These are phyloP conservation scores for Thera obeliscata DNA, from an alignment of 2,888 invertebrate genomes.

Conservation along the genomic window DNA sequence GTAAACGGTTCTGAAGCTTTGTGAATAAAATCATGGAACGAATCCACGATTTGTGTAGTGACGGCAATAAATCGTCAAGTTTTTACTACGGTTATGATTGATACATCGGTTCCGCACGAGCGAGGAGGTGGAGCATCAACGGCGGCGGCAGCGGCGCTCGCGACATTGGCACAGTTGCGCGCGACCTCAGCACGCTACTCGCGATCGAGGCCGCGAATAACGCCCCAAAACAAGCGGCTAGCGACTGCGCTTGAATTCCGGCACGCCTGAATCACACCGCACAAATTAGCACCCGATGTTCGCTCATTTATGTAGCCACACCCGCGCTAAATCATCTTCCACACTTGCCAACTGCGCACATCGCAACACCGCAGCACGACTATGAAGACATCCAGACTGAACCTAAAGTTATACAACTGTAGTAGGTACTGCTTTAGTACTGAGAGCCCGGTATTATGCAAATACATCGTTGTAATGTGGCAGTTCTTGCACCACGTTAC, in stretches of 20 bases:
- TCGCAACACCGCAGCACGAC: slow-evolving; percentile 38
- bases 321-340: slow-evolving; percentile 59
- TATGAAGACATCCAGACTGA: slow-evolving; percentile 43
- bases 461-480: slow-evolving; percentile 76
- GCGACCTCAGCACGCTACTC: slow-evolving; percentile 72
- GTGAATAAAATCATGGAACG: slow-evolving; percentile 47
- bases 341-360: slow-evolving; percentile 61
- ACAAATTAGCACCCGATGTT: slow-evolving; percentile 64
- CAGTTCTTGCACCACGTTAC: slow-evolving; percentile 74
- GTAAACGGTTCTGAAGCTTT: slow-evolving; percentile 54
- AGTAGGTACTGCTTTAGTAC: slow-evolving; percentile 67
- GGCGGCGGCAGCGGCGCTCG: slow-evolving; percentile 54
- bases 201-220: slow-evolving; percentile 77
- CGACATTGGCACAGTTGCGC: slow-evolving; percentile 83
- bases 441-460: slow-evolving; percentile 77
- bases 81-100: slow-evolving; percentile 31
- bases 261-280: slow-evolving; percentile 75
- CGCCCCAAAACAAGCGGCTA: slow-evolving; percentile 74
- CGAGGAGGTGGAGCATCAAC: slow-evolving; percentile 58
- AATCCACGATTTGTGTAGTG: slow-evolving; percentile 31
- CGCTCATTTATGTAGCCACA: slow-evolving; percentile 61
- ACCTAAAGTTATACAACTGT: slow-evolving; percentile 68
- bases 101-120: slow-evolving; percentile 72
- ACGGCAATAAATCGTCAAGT: slow-evolving; percentile 14
- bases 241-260: slow-evolving; percentile 70